Evolutionary conservation across 1,140 invertebrate genomes (phyloP), one percentile per base, ranked within the genome.

Genomic region (Lasioglossum baleicum): DNA sequence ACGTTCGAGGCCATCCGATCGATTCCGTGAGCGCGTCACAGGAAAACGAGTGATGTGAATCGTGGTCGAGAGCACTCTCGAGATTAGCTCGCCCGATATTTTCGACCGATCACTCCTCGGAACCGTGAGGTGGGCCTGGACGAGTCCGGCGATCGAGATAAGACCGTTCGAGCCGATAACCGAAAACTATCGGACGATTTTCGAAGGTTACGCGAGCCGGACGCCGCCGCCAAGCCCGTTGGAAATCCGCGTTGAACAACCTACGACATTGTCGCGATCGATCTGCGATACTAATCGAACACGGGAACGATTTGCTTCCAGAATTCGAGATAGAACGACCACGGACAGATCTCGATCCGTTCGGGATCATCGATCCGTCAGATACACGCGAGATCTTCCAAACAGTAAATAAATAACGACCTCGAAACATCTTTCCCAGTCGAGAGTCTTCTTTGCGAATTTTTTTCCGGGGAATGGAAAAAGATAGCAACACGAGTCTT

Each of bases 81-180:
- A 53, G 64, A 75, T 56, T 44, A 15, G 15, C 48, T 51, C 10
- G 15, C 7, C 6, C 63, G 35, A 75, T 60, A 53, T 67, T 75
- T 69, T 35, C n/a, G 35, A 17, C 2, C 31, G 75, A 78, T 70
- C 68, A 72, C 58, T 72, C 60, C 7, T 42, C 2, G 0, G 35
- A 63, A 10, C 51, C 75, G 75, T 72, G 67, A 77, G 75, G 58
- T 40, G 75, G 75, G 31, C 67, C 44, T 51, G 75, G 17, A 42
- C 58, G 67, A 10, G 22, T 48, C n/a, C 11, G 35, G 22, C 35
- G 20, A 44, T 56, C 48, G 51, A 77, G 75, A 77, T 77, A 71
- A 77, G 67, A 20, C 51, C 26, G 51, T 26, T 10, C 4, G 1
- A 15, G 51, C 20, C 0, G 75, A 78, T 78, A 78, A 78, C 11